phyloP scores from a whole-genome alignment of 2,888 invertebrate genomes.

The Torymus aiolomorphi region DNA sequence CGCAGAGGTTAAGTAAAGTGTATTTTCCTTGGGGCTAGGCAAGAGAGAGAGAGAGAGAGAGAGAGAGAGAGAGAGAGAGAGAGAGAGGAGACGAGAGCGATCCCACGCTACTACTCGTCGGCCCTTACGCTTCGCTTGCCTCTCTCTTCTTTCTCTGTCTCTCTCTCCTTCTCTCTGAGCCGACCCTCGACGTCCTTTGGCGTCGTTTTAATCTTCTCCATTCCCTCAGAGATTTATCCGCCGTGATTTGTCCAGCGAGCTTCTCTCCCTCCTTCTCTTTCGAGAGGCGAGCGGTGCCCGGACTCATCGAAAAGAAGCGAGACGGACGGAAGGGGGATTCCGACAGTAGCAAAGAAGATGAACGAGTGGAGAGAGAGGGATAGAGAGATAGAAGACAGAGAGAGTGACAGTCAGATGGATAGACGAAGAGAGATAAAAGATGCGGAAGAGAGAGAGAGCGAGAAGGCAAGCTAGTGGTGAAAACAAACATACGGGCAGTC shows the following conservation, averaged over 20 bases:
- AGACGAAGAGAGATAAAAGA: constrained; percentile 30
- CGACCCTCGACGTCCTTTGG: constrained; percentile 37
- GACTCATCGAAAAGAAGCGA: constrained; percentile 6
- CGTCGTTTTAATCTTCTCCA: constrained; percentile 59
- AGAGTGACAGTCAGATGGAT: constrained; percentile 1
- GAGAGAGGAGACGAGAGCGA: too few species aligned
- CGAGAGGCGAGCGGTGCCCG: too few species aligned
- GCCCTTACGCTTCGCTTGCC: not conserved
- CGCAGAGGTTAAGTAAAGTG: constrained; percentile 18
- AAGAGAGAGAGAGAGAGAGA: too few species aligned
- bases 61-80: too few species aligned
- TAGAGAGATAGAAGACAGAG: not conserved
- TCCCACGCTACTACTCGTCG: too few species aligned
- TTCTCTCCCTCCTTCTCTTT: not conserved
- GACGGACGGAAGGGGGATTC: constrained; percentile 6
- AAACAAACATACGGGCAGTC: constrained; percentile 3
- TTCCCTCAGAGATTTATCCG: constrained; percentile 47
- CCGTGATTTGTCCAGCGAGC: constrained; percentile 42
- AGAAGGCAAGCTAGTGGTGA: not conserved
- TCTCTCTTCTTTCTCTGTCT: constrained; percentile 7
- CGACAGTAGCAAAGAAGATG: constrained; percentile 5
- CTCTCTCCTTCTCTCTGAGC: not conserved
- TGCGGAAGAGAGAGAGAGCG: not conserved
- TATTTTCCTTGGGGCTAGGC: constrained; percentile 14
- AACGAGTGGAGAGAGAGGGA: constrained; percentile 24